Conservation (phyloP, 2,113 vertebrate genomes). For the Sitta europaea region DNA sequence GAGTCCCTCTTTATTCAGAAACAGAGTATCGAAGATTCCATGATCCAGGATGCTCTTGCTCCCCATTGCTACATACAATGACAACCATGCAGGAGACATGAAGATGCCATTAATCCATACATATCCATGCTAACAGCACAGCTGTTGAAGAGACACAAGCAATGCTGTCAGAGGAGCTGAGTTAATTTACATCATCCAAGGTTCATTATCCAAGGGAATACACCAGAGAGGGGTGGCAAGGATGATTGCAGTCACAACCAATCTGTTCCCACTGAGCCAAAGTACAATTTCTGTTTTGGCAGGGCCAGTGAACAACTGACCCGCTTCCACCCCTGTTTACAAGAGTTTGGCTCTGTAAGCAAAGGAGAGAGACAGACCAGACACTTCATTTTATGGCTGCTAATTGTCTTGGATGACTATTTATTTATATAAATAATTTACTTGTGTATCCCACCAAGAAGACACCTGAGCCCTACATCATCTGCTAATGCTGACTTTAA, state of each 20-base stretch:
- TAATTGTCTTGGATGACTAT: conserved; percentile 14
- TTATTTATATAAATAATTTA: conserved; percentile 57
- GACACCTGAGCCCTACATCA: conserved; percentile 50
- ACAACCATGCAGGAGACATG: background rate
- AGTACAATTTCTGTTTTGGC: background rate
- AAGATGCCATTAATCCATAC: background rate
- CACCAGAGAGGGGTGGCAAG: background rate
- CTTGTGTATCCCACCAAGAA: background rate
- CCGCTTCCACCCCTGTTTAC: background rate
- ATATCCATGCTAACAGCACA: background rate
- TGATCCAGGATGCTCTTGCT: background rate
- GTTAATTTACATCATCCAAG: background rate
- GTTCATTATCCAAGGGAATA: background rate
- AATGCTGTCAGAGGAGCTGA: background rate
- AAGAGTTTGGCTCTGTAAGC: background rate
- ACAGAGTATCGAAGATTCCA: background rate
- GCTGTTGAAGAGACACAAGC: background rate
- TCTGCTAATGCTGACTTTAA: conserved; percentile 9
- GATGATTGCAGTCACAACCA: background rate
- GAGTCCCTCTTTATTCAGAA: background rate
- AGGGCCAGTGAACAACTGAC: background rate
- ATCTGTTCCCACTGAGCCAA: background rate
- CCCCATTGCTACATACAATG: background rate
- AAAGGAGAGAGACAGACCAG: background rate
- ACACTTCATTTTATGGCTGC: background rate